phyloP scores from a whole-genome alignment of 1,140 invertebrate genomes.

The Onthophagus taurus region DNA sequence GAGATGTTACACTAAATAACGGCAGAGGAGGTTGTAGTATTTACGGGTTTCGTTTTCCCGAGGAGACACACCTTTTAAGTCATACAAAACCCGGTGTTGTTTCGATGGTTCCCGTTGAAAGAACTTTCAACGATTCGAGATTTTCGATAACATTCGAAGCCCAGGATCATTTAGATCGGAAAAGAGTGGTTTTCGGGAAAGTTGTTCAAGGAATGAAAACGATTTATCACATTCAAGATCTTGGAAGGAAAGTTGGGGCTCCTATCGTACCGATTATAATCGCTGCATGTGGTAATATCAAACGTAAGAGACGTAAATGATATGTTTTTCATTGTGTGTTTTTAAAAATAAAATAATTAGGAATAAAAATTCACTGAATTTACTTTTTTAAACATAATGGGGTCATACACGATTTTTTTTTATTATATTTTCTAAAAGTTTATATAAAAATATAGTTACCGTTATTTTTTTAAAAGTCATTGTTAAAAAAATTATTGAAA shows the following conservation, averaged over 20 bases:
- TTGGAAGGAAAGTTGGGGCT: conserved; percentile 27
- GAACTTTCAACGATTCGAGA: conserved; percentile 54
- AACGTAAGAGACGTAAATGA: too few relatives aligned
- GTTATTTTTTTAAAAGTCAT: too few relatives aligned
- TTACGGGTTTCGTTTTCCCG: conserved; percentile 56
- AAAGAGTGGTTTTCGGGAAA: conserved; percentile 48
- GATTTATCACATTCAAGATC: conserved; percentile 25
- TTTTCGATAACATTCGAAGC: conserved; percentile 56
- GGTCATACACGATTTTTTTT: too few relatives aligned
- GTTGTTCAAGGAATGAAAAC: conserved; percentile 23
- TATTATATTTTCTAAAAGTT: too few relatives aligned
- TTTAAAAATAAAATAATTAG: too few relatives aligned
- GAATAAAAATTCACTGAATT: too few relatives aligned
- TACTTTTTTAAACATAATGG: too few relatives aligned
- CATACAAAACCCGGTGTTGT: conserved; percentile 53
- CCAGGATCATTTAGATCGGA: conserved; percentile 42
- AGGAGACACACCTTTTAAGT: conserved; percentile 60
- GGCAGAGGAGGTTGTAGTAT: conserved; percentile 66
- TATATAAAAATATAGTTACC: too few relatives aligned
- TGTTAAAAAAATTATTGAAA: too few relatives aligned
- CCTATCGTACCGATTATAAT: conserved; percentile 25
- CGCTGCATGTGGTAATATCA: conserved; percentile 22
- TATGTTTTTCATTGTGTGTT: too few relatives aligned
- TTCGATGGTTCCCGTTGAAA: conserved; percentile 49
- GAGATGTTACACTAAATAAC: conserved; percentile 58